Evolutionary conservation across 2,888 invertebrate species (phyloP), one percentile per base, ranked within the genome.

Genomic region (Crepidodera aurea): DNA sequence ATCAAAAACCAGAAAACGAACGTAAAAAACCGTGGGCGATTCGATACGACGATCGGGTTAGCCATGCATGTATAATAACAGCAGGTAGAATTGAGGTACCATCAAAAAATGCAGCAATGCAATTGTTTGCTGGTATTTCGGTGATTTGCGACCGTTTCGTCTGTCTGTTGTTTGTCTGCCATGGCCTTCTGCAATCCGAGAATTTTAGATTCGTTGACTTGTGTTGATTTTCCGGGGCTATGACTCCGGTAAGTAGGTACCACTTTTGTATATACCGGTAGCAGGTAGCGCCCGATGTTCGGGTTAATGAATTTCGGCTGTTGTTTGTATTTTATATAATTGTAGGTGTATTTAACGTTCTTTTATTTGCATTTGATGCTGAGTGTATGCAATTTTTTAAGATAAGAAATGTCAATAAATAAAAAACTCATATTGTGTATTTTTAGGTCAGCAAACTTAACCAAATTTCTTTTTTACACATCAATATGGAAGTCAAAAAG

Each of bases 11-110:
- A n/a, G n/a, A n/a, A n/a, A n/a, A n/a, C n/a, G n/a, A 16, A 42
- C n/a, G 12, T 18, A 16, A 42, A 13, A 42, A 16, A 16, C 1
- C 8, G 42, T 42, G 42, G 42, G 42, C 42, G 15, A 42, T 42
- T 18, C 10, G 34, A 29, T 12, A 32, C 32, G 18, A 10, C 16
- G 32, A 32, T 51, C 16, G 32, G 18, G 50, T 32, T 51, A 51
- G 15, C 34, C 32, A 18, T 34, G 50, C 50, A 34, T 51, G 50
- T n/a, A 51, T 32, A 51, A 34, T 51, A 51, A 29, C 32, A 51
- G 50, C 34, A 51, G 50, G 50, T 51, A 50, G 18, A 32, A 29
- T 50, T 27, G 50, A 50, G 50, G 50, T 29, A 50, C 29, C 29
- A 42, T 42, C 19, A 42, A 27, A 15, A n/a, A 29, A 32, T 32